Evolutionary conservation across 2,797 vertebrate species (phyloP).

Genomic region (Apogon hyalosoma): DNA sequence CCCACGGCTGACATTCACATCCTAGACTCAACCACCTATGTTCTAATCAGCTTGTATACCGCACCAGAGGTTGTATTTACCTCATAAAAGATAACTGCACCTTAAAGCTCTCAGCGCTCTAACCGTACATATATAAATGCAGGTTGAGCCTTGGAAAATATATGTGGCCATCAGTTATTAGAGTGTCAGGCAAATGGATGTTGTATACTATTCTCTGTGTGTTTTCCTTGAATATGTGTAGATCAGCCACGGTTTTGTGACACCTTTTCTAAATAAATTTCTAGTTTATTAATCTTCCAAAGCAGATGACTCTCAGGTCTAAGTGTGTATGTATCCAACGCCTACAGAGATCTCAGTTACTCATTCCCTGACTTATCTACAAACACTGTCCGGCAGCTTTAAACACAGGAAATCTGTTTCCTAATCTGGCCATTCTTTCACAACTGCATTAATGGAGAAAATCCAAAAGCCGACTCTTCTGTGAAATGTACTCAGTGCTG

Average conservation of each 20-base stretch:
- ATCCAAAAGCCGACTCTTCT: conserved; percentile 9
- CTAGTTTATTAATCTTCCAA: no score
- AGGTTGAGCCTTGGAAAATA: conserved; percentile 17
- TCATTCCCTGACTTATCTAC: conserved; percentile 50
- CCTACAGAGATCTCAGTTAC: conserved; percentile 32
- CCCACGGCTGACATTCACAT: conserved; percentile 27
- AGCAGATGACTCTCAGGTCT: not conserved
- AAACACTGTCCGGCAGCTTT: conserved; percentile 63
- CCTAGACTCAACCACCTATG: conserved; percentile 1
- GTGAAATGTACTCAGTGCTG: conserved; percentile 8
- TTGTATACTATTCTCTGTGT: not conserved
- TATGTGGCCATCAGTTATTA: conserved; percentile 23
- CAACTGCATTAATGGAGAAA: conserved; percentile 32
- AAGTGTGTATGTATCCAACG: conserved; percentile 7
- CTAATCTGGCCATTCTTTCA: conserved; percentile 57
- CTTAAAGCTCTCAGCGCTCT: conserved; percentile 26
- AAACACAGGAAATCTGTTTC: conserved; percentile 72
- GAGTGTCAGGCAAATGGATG: not conserved
- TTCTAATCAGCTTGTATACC: conserved; percentile 24
- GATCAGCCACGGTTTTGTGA: no score
- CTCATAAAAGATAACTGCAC: conserved; percentile 28
- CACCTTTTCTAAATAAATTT: no score
- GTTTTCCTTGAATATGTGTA: conserved; percentile 12
- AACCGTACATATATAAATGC: conserved; percentile 25
- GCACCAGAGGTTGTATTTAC: conserved; percentile 45